Evolutionary conservation across 2,113 vertebrate genomes (phyloP).

Genomic region (Gasterosteus aculeatus): DNA sequence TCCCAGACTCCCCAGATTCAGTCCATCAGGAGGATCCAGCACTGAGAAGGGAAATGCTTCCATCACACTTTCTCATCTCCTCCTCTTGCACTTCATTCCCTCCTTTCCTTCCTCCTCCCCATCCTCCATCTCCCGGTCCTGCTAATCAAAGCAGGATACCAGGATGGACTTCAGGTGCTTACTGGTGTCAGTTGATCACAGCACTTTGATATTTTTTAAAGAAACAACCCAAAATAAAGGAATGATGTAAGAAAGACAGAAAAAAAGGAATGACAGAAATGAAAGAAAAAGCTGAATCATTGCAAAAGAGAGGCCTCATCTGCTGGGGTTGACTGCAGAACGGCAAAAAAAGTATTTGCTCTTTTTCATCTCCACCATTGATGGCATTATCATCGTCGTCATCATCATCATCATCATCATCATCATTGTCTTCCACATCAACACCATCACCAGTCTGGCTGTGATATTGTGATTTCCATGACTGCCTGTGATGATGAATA

Average conservation of each 20-base stretch:
- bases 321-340: slow-evolving; percentile 48
- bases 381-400: slow-evolving; percentile 51
- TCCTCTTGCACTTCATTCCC: slow-evolving; percentile 55
- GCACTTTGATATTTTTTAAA: slow-evolving; percentile 66
- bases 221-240: slow-evolving; percentile 61
- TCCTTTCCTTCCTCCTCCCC: slow-evolving; percentile 43
- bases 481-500: slow-evolving; percentile 79
- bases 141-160: slow-evolving; percentile 55
- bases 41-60: slow-evolving; percentile 79
- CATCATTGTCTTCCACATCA: slow-evolving; percentile 60
- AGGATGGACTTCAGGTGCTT: slow-evolving; percentile 70
- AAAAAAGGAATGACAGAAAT: slow-evolving; percentile 57
- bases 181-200: slow-evolving; percentile 68
- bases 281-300: slow-evolving; percentile 54
- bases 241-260: slow-evolving; percentile 69
- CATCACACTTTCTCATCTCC: slow-evolving; percentile 38
- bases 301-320: slow-evolving; percentile 49
- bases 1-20: slow-evolving; percentile 96
- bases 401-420: slow-evolving; percentile 38
- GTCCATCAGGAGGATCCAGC: slow-evolving; percentile 95
- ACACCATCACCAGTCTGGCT: slow-evolving; percentile 58
- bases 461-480: slow-evolving; percentile 71
- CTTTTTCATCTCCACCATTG: slow-evolving; percentile 57
- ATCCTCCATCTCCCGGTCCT: slow-evolving; percentile 45
- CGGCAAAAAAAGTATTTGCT: slow-evolving; percentile 53